These are phyloP conservation scores for Sarcophaga bullata DNA, from an alignment of 1,140 invertebrate genomes.

Conservation along the genomic window DNA sequence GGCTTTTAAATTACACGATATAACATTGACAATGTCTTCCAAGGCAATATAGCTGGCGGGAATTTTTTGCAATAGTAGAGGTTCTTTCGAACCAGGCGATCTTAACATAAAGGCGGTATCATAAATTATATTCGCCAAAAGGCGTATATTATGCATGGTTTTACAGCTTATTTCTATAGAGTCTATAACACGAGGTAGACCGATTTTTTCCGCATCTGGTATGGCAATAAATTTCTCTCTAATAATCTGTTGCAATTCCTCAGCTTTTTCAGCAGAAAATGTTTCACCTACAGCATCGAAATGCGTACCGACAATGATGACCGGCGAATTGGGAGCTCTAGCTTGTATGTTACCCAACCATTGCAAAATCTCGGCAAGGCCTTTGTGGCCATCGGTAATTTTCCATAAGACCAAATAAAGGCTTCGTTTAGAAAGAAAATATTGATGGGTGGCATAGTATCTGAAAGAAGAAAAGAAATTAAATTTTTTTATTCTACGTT, in stretches of 20 bases:
- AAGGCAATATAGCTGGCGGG: slow-evolving; percentile 95
- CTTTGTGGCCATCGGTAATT: slow-evolving; percentile 91
- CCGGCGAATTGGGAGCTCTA: slow-evolving; percentile 91
- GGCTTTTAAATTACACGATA: slow-evolving; percentile 77
- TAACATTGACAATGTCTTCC: slow-evolving; percentile 87
- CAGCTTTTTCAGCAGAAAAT: slow-evolving; percentile 77
- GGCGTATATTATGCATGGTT: slow-evolving; percentile 89
- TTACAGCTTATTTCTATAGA: slow-evolving; percentile 86
- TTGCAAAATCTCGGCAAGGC: slow-evolving; percentile 89
- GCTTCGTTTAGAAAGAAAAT: slow-evolving; percentile 95
- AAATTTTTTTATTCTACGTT: no score
- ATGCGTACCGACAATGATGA: slow-evolving; percentile 94
- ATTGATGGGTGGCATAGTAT: slow-evolving; percentile 98
- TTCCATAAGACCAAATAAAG: slow-evolving; percentile 96
- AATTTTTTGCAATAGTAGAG: slow-evolving; percentile 92
- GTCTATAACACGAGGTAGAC: slow-evolving; percentile 91
- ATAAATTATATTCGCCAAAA: slow-evolving; percentile 93
- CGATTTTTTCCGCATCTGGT: slow-evolving; percentile 95
- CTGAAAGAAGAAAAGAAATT: slow-evolving; percentile 43
- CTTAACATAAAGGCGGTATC: slow-evolving; percentile 91
- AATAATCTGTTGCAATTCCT: slow-evolving; percentile 89
- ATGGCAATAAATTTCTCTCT: slow-evolving; percentile 91
- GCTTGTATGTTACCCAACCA: slow-evolving; percentile 97
- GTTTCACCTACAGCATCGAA: slow-evolving; percentile 85
- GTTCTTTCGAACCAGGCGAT: slow-evolving; percentile 89